phyloP scores from a whole-genome alignment of 64 coral and sea anemone genomes.

The Dendrophyllia cribrosa region DNA sequence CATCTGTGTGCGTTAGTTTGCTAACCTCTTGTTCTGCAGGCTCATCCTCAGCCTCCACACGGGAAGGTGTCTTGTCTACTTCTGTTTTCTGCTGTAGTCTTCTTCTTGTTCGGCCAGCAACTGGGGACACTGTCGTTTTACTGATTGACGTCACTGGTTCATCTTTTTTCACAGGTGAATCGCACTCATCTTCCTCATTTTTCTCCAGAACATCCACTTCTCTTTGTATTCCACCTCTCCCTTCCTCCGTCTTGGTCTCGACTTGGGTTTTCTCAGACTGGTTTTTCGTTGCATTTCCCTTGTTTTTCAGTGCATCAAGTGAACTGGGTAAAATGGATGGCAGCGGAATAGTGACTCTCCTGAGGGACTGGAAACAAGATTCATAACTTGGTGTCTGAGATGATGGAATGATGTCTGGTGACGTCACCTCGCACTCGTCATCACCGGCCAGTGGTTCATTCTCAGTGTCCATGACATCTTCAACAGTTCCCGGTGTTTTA shows the following conservation, averaged over 20 bases:
- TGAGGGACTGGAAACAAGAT: constrained; percentile 64
- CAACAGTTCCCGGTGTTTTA: neutral
- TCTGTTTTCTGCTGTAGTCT: constrained; percentile 38
- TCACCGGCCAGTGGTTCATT: neutral
- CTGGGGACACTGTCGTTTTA: constrained; percentile 58
- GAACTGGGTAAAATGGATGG: constrained; percentile 17
- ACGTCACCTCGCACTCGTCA: constrained; percentile 47
- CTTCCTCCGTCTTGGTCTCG: neutral
- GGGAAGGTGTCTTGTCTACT: neutral
- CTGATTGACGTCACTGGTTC: neutral
- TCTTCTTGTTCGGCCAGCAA: constrained; percentile 86
- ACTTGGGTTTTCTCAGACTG: neutral
- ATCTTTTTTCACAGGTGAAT: constrained; percentile 9
- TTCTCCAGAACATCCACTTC: neutral
- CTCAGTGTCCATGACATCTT: neutral
- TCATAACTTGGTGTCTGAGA: constrained; percentile 77
- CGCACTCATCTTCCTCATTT: neutral
- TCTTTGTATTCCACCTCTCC: neutral
- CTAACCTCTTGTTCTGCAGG: constrained; percentile 11
- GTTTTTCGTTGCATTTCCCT: neutral
- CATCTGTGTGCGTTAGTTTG: neutral
- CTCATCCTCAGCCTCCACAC: neutral
- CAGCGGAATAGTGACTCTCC: constrained; percentile 61
- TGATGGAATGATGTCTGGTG: constrained; percentile 92
- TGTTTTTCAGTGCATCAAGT: neutral